phyloP scores from a whole-genome alignment of 2,113 vertebrate genomes.

The Nibea coibor region DNA sequence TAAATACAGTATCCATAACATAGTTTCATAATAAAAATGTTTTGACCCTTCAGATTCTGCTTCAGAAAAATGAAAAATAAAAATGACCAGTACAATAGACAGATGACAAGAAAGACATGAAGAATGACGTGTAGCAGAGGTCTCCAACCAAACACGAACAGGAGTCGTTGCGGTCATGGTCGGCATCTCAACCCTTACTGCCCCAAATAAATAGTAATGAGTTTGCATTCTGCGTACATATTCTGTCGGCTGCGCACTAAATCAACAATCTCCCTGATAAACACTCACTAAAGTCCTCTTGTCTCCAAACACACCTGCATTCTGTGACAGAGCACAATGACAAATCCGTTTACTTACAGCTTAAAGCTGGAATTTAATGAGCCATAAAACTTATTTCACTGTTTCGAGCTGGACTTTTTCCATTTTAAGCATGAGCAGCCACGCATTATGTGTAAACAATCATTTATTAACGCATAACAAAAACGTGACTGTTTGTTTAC shows the following conservation, averaged over 20 bases:
- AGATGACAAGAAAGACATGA: background rate
- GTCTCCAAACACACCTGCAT: conserved; percentile 33
- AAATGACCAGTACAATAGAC: background rate
- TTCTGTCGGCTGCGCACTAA: background rate
- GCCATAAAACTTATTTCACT: conserved; percentile 38
- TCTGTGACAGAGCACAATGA: conserved; percentile 39
- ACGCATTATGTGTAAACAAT: conserved; percentile 72
- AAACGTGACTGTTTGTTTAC: conserved; percentile 64
- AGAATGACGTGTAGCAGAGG: background rate
- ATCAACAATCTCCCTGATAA: conserved; percentile 10
- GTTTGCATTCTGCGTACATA: background rate
- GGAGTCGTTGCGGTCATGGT: background rate
- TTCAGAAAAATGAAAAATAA: background rate
- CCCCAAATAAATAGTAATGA: background rate
- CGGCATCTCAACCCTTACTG: background rate
- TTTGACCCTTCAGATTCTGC: background rate
- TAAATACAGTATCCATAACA: background rate
- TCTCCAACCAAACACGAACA: background rate
- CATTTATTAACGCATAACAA: conserved; percentile 66
- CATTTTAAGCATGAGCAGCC: conserved; percentile 69
- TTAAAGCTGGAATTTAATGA: conserved; percentile 68
- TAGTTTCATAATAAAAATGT: background rate
- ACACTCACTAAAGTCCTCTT: conserved; percentile 9
- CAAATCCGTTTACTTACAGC: conserved; percentile 55
- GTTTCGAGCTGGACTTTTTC: conserved; percentile 49